These are phyloP conservation scores for Galleria mellonella DNA, from an alignment of 1,140 invertebrate genomes.

Conservation along the genomic window DNA sequence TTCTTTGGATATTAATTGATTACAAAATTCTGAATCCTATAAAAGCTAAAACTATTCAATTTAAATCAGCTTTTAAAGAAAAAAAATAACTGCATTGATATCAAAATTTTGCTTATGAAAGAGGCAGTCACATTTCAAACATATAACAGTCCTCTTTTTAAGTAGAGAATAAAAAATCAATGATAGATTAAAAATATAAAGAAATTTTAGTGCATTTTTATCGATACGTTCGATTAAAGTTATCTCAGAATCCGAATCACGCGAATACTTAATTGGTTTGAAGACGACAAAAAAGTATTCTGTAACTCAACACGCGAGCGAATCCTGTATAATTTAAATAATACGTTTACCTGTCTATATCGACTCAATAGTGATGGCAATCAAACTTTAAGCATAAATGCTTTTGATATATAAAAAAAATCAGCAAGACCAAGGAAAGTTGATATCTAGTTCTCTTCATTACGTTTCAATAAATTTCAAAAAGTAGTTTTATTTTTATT, in stretches of 20 bases:
- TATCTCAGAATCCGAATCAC: conserved; percentile 52
- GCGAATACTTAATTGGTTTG: conserved; percentile 50
- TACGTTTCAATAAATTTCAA: no score
- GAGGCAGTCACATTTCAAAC: no score
- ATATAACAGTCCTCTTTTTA: no score
- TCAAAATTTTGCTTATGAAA: no score
- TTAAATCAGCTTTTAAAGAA: no score
- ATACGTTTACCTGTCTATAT: conserved; percentile 47
- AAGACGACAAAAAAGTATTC: conserved; percentile 56
- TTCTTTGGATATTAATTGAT: no score
- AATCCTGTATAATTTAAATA: conserved; percentile 50
- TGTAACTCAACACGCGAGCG: conserved; percentile 50
- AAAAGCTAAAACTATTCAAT: no score
- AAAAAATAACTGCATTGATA: no score
- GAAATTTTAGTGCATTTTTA: neutral
- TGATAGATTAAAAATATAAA: conserved; percentile 10
- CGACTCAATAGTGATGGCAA: conserved; percentile 40
- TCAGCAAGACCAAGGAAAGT: conserved; percentile 2
- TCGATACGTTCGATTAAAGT: conserved; percentile 1
- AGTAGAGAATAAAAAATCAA: no score
- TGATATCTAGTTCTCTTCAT: neutral
- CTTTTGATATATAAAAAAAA: conserved; percentile 27
- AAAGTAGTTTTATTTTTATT: no score
- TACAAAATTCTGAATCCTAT: no score
- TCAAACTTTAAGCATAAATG: conserved; percentile 11